These are phyloP conservation scores for Pomacea maculata DNA, from an alignment of 1,140 invertebrate genomes.

Conservation along the genomic window DNA sequence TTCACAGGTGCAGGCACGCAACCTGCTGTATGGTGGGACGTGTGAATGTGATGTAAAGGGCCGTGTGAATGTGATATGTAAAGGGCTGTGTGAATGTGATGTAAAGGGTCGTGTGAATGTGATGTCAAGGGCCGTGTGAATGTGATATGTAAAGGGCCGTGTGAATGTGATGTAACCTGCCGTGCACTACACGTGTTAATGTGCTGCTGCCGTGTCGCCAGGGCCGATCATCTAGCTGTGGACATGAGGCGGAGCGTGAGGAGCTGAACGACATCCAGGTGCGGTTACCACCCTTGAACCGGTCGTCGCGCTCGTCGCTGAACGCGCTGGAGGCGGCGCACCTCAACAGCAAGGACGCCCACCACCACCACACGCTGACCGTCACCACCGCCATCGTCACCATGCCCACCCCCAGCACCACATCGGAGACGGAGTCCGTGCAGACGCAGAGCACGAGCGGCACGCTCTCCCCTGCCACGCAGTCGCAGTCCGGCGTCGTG, in stretches of 20 bases:
- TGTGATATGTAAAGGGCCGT: too few species aligned
- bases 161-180: too few species aligned
- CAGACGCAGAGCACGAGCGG: slow-evolving; percentile 47
- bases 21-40: too few species aligned
- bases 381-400: slow-evolving; percentile 58
- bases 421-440: slow-evolving; percentile 52
- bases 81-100: too few species aligned
- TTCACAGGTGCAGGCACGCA: too few species aligned
- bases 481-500: slow-evolving; percentile 49
- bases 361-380: slow-evolving; percentile 51
- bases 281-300: slow-evolving; percentile 58
- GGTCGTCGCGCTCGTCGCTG: slow-evolving; percentile 59
- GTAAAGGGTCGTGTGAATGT: too few species aligned
- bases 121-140: too few species aligned
- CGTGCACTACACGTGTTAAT: neutral
- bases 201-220: slow-evolving; percentile 36
- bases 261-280: slow-evolving; percentile 69
- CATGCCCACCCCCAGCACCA: slow-evolving; percentile 55
- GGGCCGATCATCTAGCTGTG: slow-evolving; percentile 53
- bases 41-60: too few species aligned
- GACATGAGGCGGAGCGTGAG: slow-evolving; percentile 61
- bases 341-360: slow-evolving; percentile 18
- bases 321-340: slow-evolving; percentile 50
- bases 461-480: slow-evolving; percentile 36
- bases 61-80: too few species aligned